Base-by-base conservation (phyloP, 2,113 vertebrate genomes). In the Calidris pugnax region DNA sequence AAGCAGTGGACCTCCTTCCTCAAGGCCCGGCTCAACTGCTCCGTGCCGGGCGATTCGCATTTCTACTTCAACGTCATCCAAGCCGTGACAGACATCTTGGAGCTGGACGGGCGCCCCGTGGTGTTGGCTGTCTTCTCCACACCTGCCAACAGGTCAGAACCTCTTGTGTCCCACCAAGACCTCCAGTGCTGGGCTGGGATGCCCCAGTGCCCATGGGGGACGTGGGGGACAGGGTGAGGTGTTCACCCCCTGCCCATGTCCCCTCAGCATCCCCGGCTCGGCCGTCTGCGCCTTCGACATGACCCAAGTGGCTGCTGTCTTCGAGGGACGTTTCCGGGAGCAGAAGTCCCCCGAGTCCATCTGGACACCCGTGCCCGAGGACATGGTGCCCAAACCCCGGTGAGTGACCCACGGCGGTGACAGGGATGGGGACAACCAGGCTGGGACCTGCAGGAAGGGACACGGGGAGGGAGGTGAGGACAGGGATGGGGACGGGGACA, bases 41-140 rank as follows among this genome's bases (percentile, higher is more conserved):
- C 99, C 0, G 98, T 99, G 81, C 99, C 99, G 0, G 99, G 99
- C 0, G 99, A 99, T 74, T 99, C 99, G 0, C 99, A 99, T 94
- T 99, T 99, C 98, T 99, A 99, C 97, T 99, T 99, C 95, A 99
- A 99, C 9, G 98, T 99, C 96, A 99, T 99, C 95, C 99, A 99
- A 93, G 99, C 99, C 1, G 99, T 99, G 95, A 99, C 99, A 0
- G 98, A 99, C 39, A 96, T 99, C 96, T 97, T 99, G 97, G 98
- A 97, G 95, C 98, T 99, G 91, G 98, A 99, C 0, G 99, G 99
- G 91, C 98, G 98, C 41, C 99, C 99, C 3, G 98, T 99, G 85
- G 98, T 99, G 87, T 98, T 99, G 19, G 99, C 98, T 0, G 98
- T 99, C 76, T 99, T 99, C 97, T 99, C 99, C 90, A 99, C 99